A percentile compares a stretch with the other conserved stretches of the same genome.
phyloP scores from a whole-genome alignment of 2,888 invertebrate species.

The Leptopterna dolabrata region DNA sequence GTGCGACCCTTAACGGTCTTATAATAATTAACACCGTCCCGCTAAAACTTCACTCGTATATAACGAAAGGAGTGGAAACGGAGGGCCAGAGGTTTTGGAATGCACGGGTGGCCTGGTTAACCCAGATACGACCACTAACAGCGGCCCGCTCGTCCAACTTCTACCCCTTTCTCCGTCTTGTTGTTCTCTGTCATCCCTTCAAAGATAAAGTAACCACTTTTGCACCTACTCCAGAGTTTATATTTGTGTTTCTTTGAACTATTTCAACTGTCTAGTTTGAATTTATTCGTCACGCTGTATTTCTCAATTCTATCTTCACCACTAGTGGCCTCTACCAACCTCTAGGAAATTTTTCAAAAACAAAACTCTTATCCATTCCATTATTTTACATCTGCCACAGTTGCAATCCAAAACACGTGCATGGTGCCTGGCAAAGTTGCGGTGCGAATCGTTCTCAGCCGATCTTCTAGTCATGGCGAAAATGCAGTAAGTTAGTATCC shows the following conservation, averaged over 20 bases:
- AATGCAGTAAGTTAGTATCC: no score
- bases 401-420: background rate
- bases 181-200: background rate
- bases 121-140: background rate
- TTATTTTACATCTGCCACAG: background rate
- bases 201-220: background rate
- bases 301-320: background rate
- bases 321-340: background rate
- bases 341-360: background rate
- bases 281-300: background rate
- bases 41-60: background rate
- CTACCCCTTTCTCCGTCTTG: background rate
- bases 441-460: no score
- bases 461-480: no score
- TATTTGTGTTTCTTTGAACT: background rate
- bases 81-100: background rate
- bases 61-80: conserved; percentile 7
- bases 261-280: background rate
- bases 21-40: background rate
- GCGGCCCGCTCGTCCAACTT: background rate
- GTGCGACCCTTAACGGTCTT: background rate
- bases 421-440: no score
- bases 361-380: no score
- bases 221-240: background rate
- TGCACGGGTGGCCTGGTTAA: background rate